Evolutionary conservation across 2,797 vertebrate species (phyloP), one percentile per base, ranked within the genome.

Genomic region (Peromyscus melanophrys): DNA sequence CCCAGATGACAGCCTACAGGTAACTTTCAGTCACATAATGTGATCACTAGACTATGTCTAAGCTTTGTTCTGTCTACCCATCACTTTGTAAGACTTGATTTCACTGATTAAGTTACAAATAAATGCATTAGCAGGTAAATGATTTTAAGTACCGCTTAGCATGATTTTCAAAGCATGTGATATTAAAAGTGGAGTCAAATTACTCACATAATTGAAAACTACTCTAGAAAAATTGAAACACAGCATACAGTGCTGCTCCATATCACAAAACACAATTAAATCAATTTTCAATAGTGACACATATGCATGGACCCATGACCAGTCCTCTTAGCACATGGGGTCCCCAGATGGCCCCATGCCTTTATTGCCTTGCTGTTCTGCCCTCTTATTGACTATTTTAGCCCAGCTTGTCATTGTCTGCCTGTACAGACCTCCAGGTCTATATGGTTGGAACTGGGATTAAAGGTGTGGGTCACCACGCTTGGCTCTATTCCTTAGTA

Each of bases 151-250:
- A 76, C 17, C 85, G 7, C 29, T 94, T 75, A 83, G 21, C 14
- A 57, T 43, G 80, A 94, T 67, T 89, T 95, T 80, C n/a, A 76
- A 77, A 73, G 16, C 14, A 1, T 75, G 21, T 43, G 8, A 65
- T 81, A 75, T 86, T 61, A 78, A 90, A 95, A 89, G 31, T 93
- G 31, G 84, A 73, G 21, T 86, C 63, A 87, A 94, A 92, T 57
- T 63, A 78, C 23, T 61, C 83, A 65, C 73, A 90, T 4, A 96
- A 1, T 43, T 77, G 52, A 82, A 96, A 55, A 25, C 61, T 95
- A 65, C 2, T 87, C 84, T 92, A 43, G 4, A 84, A 57, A 84
- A 67, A 75, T 29, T 85, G 1, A 95, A 93, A 86, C 23, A 23
- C 1, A 31, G 40, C n/a, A 80, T 40, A 71, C 31, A 69, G 34